These are phyloP conservation scores for Caenorhabditis tropicalis DNA, from an alignment of 1,140 invertebrate genomes.

Conservation along the genomic window DNA sequence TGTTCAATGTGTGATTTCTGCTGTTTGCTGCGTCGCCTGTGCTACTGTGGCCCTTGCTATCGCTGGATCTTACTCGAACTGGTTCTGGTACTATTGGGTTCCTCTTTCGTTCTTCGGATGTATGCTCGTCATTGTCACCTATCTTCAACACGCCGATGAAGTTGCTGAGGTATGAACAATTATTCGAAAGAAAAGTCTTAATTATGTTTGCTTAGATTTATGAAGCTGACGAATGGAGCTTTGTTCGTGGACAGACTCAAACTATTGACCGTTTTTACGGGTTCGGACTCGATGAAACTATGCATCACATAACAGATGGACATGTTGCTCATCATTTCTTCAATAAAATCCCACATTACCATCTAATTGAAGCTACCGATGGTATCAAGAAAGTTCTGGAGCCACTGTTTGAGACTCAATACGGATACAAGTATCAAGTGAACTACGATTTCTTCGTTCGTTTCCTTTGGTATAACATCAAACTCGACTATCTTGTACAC, in stretches of 20 bases:
- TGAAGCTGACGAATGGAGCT: slow-evolving; percentile 72
- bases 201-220: slow-evolving; percentile 73
- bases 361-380: slow-evolving; percentile 18
- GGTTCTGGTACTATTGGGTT: slow-evolving; percentile 72
- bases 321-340: slow-evolving; percentile 37
- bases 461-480: background rate
- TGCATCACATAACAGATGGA: slow-evolving; percentile 73
- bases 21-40: slow-evolving; percentile 57
- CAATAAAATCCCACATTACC: slow-evolving; percentile 35
- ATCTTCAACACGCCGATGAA: slow-evolving; percentile 72
- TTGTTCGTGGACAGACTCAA: slow-evolving; percentile 73
- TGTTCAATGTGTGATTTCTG: slow-evolving; percentile 66
- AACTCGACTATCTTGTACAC: slow-evolving; percentile 38
- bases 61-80: slow-evolving; percentile 63
- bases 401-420: background rate
- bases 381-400: slow-evolving; percentile 39
- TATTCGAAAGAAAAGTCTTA: slow-evolving; percentile 42
- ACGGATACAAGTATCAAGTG: slow-evolving; percentile 33
- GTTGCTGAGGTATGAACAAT: background rate
- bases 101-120: slow-evolving; percentile 72
- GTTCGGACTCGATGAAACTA: slow-evolving; percentile 72
- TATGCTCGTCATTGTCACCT: slow-evolving; percentile 73
- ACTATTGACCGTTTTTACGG: slow-evolving; percentile 74
- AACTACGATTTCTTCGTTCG: slow-evolving; percentile 33
- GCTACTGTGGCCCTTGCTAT: slow-evolving; percentile 59